Base-by-base conservation (phyloP, 2,888 invertebrate genomes). In the Magallana nippona region DNA sequence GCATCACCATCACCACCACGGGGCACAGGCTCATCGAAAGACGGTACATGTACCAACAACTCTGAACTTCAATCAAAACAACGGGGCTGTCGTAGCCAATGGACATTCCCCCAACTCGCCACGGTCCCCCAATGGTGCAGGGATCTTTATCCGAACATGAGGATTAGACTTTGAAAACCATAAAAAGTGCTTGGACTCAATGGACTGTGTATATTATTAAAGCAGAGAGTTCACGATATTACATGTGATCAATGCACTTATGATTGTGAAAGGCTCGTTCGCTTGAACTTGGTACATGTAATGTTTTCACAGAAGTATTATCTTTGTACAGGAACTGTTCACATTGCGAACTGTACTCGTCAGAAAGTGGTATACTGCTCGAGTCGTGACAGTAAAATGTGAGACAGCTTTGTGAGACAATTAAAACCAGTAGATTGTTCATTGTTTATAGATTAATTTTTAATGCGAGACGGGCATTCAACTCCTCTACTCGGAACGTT, bases 41-140 rank as follows among this genome's bases (percentile, higher is more conserved):
- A n/a, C 81, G 10, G 81, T 81, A n/a, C n/a, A n/a, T n/a, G n/a
- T n/a, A 57, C 81, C 81, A 57, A 15, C 58, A n/a, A 62, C 27
- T 55, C 15, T 78, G 13, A 82, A 84, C 78, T 55, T 79, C n/a
- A 79, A 79, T 79, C 84, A 84, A 79, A 82, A 78, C 55, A 78
- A 83, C 58, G 82, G 78, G 17, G 17, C 17, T 19, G 82, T 82
- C n/a, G 55, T 81, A 13, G 32, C 71, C 0, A 71, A 71, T 71
- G 71, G 71, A 0, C 17, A 71, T 32, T 71, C 71, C 32, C 71
- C 71, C 71, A 27, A 15, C 22, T 71, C 71, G 3, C 71, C 71
- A 27, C 19, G 71, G 13, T 71, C 71, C 15, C 32, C 71, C 71
- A 71, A 0, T 27, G 71, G 71, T 13, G 22, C 63, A 27, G 63